These are phyloP conservation scores for Etia nguti DNA, from an alignment of 2,113 vertebrate genomes.

Conservation along the genomic window DNA sequence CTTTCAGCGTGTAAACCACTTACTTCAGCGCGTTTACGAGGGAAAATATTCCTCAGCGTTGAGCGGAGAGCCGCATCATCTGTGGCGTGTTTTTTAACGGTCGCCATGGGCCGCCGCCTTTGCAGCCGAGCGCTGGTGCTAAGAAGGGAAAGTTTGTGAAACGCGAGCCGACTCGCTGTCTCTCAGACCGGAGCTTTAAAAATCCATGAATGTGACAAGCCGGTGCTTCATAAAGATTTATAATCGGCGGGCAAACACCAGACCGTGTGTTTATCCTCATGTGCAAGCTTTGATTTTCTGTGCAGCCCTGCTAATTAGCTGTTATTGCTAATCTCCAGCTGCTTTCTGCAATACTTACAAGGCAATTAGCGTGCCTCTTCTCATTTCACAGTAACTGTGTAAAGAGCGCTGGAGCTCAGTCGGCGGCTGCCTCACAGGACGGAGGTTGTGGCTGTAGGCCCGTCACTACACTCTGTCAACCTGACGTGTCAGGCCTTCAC, in stretches of 20 bases:
- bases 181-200: constrained; percentile 1
- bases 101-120: background rate
- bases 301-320: constrained; percentile 37
- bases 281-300: constrained; percentile 37
- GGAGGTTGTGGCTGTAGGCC: background rate
- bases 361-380: constrained; percentile 40
- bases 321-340: constrained; percentile 64
- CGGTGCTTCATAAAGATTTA: constrained; percentile 32
- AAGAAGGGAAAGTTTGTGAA: background rate
- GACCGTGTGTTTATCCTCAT: constrained; percentile 16
- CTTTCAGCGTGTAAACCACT: background rate
- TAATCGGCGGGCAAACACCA: constrained; percentile 3
- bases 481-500: background rate
- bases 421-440: background rate
- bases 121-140: background rate
- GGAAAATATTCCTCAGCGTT: constrained; percentile 37
- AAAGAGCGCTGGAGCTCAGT: background rate
- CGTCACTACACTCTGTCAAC: background rate
- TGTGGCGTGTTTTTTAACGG: constrained; percentile 5
- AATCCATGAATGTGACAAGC: constrained; percentile 3
- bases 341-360: constrained; percentile 48
- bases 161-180: background rate
- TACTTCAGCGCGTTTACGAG: constrained; percentile 32
- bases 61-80: background rate
- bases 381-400: constrained; percentile 16